Evolutionary conservation across 2,113 vertebrate species (phyloP), one percentile per base, ranked within the genome.

Genomic region (Okapia johnstoni): DNA sequence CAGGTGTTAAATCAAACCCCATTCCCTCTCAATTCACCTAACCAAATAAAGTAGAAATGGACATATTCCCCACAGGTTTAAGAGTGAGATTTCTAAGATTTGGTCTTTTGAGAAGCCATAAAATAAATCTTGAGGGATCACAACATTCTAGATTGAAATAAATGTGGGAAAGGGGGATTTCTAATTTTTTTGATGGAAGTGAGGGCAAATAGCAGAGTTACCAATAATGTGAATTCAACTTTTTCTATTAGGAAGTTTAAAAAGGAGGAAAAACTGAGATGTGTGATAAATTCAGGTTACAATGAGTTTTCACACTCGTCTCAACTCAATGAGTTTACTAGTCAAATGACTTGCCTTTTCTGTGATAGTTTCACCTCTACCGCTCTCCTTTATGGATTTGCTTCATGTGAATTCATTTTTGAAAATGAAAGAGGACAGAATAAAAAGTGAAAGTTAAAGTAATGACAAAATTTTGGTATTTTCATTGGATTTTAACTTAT

Each of bases 231-330:
- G 36, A 89, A 93, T 90, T 97, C 90, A 94, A 96, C 85, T 97
- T 96, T 98, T 98, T 97, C 92, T 97, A 96, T 97, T 88, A 97
- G 61, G 4, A 98, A 97, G 76, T 94, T 97, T 88, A 55, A 94
- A 73, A 85, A 85, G 80, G 33, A 86, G 43, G 87, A 93, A 97
- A 97, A 96, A 94, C 77, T 13, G 84, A 96, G 55, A 81, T 85
- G 52, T 79, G 87, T 88, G 70, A 97, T 85, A 86, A 95, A 97
- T 97, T 98, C 90, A 36, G n/a, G 21, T 94, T 96, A 79, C 96
- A 97, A 95, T 97, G 97, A 96, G 90, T 97, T 98, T 98, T 97
- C 90, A 95, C 85, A 96, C 96, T 88, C 81, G 63, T 97, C 97
- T 98, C 84, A 93, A 94, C 85, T 90, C 5, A 0, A 14, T 55